Evolutionary conservation across 2,113 vertebrate species (phyloP).

Genomic region (Psephotus haematonotus): DNA sequence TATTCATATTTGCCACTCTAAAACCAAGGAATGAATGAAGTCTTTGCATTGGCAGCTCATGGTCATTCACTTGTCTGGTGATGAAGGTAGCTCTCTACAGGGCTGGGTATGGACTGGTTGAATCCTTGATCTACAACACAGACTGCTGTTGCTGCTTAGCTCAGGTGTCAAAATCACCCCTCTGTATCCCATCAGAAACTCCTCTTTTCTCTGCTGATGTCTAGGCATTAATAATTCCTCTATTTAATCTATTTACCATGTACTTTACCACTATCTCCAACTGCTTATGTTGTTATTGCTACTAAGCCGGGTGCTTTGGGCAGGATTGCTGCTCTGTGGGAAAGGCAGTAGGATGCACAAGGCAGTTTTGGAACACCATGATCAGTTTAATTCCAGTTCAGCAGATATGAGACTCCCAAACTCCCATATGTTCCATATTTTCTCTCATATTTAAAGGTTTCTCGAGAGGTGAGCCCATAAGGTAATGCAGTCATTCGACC

Average conservation of each 20-base stretch:
- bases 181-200: neutral
- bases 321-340: neutral
- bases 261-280: neutral
- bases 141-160: neutral
- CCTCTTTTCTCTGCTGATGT: neutral
- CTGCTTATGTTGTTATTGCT: neutral
- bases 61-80: neutral
- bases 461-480: neutral
- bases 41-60: neutral
- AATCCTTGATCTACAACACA: neutral
- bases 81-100: neutral
- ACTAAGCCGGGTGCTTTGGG: neutral
- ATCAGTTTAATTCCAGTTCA: neutral
- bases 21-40: neutral
- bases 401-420: neutral
- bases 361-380: neutral
- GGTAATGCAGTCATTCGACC: neutral
- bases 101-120: neutral
- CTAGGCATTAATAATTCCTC: rapidly evolving
- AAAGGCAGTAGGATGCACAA: neutral
- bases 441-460: neutral
- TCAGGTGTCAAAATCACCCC: neutral
- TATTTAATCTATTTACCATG: neutral
- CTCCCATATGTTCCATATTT: rapidly evolving
- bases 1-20: neutral